Conservation (phyloP, 2,113 vertebrate species). For the Cheirogaleus medius region DNA sequence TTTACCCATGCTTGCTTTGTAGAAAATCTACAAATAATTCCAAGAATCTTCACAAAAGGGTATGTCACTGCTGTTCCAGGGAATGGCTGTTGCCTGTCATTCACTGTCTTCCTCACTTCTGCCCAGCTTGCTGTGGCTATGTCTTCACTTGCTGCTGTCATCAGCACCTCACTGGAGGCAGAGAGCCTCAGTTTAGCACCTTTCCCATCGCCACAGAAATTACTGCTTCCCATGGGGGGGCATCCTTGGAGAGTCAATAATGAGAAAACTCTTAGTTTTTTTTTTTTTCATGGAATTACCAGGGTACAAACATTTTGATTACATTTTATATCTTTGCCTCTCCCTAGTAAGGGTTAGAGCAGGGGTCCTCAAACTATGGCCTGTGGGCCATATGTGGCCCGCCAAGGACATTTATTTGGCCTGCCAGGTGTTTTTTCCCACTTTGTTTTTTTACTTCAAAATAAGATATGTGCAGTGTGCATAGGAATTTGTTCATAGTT, state of each 20-base stretch:
- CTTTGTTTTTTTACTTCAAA: too few species aligned
- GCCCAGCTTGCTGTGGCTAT: not conserved
- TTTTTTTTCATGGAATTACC: not conserved
- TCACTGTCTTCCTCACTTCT: not conserved
- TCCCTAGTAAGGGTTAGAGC: too few species aligned
- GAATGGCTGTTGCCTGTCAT: not conserved
- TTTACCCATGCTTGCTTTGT: not conserved
- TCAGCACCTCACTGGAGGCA: not conserved
- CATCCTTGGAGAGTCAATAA: not conserved
- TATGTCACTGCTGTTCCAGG: not conserved
- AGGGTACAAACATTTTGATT: too few species aligned
- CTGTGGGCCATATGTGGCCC: too few species aligned
- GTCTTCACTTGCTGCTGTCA: not conserved
- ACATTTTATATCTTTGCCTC: too few species aligned
- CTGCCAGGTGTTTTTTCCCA: too few species aligned
- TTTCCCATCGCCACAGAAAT: not conserved
- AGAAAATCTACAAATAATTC: not conserved
- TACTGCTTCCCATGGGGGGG: not conserved
- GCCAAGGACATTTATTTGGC: too few species aligned
- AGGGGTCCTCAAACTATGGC: too few species aligned
- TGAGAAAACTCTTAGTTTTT: not conserved
- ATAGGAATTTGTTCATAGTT: too few species aligned
- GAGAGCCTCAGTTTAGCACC: not conserved
- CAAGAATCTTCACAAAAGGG: not conserved
- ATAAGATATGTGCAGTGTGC: too few species aligned